Evolutionary conservation across 2,888 invertebrate species (phyloP), one percentile per base, ranked within the genome.

Genomic region (Zelleria hepariella): DNA sequence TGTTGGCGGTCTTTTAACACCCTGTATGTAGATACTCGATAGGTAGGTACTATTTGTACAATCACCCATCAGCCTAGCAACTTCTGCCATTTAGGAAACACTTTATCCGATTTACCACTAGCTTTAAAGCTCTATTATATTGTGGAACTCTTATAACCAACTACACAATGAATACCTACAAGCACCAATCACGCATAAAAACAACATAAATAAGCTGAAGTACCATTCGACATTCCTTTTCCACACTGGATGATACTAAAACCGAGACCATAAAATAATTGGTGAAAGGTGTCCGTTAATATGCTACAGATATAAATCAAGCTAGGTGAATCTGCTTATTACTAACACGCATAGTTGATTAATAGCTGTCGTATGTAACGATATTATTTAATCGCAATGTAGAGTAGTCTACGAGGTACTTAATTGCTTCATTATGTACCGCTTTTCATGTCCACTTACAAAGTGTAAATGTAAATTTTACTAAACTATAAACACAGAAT

Each of bases 401-500:
- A 56, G 24, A 2, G 10, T n/a, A 7, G 20, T 56, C 6, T 49
- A 25, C 48, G 58, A 49, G 47, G 5, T 48, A 58, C 49, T 48
- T 24, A 57, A 23, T 24, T 48, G 49, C 57, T 24, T 58, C 48
- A 18, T 58, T 21, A 42, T 26, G 3, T 58, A 47, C 58, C 5
- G 58, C 58, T 54, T 54, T 24, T n/a, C 54, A 18, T 26, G 54
- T 24, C 57, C 53, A 57, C 20, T n/a, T n/a, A n/a, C n/a, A n/a
- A 10, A 15, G 15, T 42, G 15, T 42, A 42, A 42, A 15, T 15
- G 32, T 42, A 42, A 15, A 26, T 25, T 25, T 21, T 57, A 57
- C 27, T n/a, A 58, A 15, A 42, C 15, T 15, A 42, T 32, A 21
- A 49, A 57, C 60, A 60, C 60, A 64, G 67, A 75, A 42, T 42